A percentile compares a stretch with the other conserved stretches of the same genome.
These are phyloP conservation scores for Drosophila suboccidentalis DNA, from an alignment of 2,888 invertebrate species.

Conservation along the genomic window DNA sequence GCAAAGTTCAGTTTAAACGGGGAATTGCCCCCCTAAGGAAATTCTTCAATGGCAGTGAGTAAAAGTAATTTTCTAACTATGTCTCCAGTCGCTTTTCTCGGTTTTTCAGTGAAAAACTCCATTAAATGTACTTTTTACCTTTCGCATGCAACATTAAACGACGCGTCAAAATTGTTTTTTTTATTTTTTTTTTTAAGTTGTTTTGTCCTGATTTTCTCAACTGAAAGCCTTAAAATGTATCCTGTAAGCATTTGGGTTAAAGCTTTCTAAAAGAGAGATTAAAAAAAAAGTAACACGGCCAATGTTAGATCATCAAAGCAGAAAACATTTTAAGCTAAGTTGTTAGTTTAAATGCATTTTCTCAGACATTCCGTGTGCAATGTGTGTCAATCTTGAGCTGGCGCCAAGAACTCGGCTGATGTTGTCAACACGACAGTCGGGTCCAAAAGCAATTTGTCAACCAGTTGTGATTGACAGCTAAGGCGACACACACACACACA, in stretches of 20 bases:
- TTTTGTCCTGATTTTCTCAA: slow-evolving; percentile 57
- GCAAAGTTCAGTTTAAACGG: slow-evolving; percentile 52
- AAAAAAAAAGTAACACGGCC: slow-evolving; percentile 10
- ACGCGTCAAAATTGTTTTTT: slow-evolving; percentile 43
- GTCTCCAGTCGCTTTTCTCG: slow-evolving; percentile 18
- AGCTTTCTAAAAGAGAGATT: slow-evolving; percentile 4
- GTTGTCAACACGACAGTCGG: slow-evolving; percentile 68
- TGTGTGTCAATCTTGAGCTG: slow-evolving; percentile 9
- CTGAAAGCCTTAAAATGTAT: slow-evolving; percentile 58
- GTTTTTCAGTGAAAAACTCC: not conserved
- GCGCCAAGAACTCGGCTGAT: not conserved
- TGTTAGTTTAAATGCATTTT: slow-evolving; percentile 49
- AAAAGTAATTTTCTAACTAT: slow-evolving; percentile 74
- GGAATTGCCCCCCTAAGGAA: slow-evolving; percentile 66
- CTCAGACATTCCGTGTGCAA: slow-evolving; percentile 25
- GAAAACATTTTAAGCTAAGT: slow-evolving; percentile 23
- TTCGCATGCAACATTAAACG: slow-evolving; percentile 60
- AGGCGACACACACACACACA: slow-evolving; percentile 45
- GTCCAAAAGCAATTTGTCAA: slow-evolving; percentile 80
- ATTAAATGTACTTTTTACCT: slow-evolving; percentile 59
- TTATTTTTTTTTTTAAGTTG: slow-evolving; percentile 20
- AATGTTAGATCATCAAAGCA: slow-evolving; percentile 23
- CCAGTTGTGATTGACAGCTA: slow-evolving; percentile 78
- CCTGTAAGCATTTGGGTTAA: slow-evolving; percentile 24
- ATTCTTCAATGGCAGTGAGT: slow-evolving; percentile 59